These are phyloP conservation scores for Pristis pectinata DNA, from an alignment of 2,797 vertebrate species.

Conservation along the genomic window DNA sequence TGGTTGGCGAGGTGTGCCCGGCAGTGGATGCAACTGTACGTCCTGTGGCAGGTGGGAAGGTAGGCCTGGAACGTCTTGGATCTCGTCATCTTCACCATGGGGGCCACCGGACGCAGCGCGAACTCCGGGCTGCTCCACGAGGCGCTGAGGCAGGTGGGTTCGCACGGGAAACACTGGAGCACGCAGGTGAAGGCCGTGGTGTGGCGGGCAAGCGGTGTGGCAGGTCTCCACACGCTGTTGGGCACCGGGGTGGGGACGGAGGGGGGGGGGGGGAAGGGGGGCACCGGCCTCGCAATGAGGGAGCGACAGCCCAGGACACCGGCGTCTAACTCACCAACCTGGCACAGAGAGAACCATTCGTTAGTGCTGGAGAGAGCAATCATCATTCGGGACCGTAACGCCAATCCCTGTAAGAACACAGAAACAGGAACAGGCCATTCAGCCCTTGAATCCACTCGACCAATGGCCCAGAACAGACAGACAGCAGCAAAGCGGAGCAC, in stretches of 20 bases:
- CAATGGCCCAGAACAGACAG: too few relatives aligned
- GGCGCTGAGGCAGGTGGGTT: slow-evolving; percentile 94
- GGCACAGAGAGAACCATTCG: slow-evolving; percentile 43
- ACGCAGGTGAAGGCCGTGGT: slow-evolving; percentile 99
- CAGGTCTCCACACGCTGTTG: slow-evolving; percentile 71
- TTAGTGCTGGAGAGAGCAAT: slow-evolving; percentile 42
- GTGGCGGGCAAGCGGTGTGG: slow-evolving; percentile 74
- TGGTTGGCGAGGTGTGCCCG: slow-evolving; percentile 96
- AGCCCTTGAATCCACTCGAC: background rate
- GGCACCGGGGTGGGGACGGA: slow-evolving; percentile 28
- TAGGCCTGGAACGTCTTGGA: slow-evolving; percentile 99
- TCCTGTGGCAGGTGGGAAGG: slow-evolving; percentile 91
- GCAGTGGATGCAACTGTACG: slow-evolving; percentile 98
- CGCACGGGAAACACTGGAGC: slow-evolving; percentile 97
- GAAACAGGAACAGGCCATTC: background rate
- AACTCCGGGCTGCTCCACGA: slow-evolving; percentile 86
- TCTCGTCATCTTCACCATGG: slow-evolving; percentile 84
- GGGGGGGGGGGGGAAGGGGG: background rate
- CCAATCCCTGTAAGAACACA: background rate
- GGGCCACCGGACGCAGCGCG: slow-evolving; percentile 60
- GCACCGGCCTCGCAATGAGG: slow-evolving; percentile 48
- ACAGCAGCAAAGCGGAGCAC: too few relatives aligned
- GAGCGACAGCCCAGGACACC: slow-evolving; percentile 35
- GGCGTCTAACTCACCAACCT: slow-evolving; percentile 46
- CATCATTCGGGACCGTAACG: slow-evolving; percentile 37